These are phyloP conservation scores for cat (Felis catus) DNA, from an alignment of 2,113 vertebrate genomes.

Conservation along the genomic window DNA sequence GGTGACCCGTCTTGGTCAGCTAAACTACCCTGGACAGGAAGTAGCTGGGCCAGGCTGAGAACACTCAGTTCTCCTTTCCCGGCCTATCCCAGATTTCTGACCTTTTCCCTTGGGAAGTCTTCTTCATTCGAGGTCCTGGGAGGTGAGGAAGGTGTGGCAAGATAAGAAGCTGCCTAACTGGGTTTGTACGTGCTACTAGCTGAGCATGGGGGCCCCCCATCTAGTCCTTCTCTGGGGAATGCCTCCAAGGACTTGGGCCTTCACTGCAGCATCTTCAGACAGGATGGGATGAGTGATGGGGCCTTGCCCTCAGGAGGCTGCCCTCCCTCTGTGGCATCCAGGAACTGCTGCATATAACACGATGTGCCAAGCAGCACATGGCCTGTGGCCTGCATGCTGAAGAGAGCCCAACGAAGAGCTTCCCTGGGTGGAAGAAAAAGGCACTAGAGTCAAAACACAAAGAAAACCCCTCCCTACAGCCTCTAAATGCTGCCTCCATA, in stretches of 20 bases:
- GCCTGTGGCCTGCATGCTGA: constrained; percentile 95
- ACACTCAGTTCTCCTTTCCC: background rate
- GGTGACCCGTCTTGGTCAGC: background rate
- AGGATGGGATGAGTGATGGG: background rate
- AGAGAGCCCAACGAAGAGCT: constrained; percentile 91
- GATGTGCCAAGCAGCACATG: constrained; percentile 95
- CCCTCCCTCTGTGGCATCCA: constrained; percentile 88
- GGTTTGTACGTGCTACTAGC: background rate
- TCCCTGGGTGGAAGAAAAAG: constrained; percentile 85
- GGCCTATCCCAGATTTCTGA: background rate
- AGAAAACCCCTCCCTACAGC: background rate
- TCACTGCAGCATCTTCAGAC: constrained; percentile 81
- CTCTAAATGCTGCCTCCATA: background rate
- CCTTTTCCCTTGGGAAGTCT: background rate
- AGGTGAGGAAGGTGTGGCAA: background rate
- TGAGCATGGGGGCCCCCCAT: background rate
- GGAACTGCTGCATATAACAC: constrained; percentile 94
- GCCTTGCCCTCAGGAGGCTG: constrained; percentile 63
- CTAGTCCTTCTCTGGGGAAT: background rate
- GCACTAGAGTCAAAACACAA: background rate
- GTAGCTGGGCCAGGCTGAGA: background rate
- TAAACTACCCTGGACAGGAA: background rate
- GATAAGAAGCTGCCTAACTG: background rate
- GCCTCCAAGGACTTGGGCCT: too few species aligned
- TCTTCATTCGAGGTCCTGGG: background rate